Evolutionary conservation across 1,140 invertebrate species (phyloP), one percentile per base, ranked within the genome.

Genomic region (Scaptodrosophila lebanonensis): DNA sequence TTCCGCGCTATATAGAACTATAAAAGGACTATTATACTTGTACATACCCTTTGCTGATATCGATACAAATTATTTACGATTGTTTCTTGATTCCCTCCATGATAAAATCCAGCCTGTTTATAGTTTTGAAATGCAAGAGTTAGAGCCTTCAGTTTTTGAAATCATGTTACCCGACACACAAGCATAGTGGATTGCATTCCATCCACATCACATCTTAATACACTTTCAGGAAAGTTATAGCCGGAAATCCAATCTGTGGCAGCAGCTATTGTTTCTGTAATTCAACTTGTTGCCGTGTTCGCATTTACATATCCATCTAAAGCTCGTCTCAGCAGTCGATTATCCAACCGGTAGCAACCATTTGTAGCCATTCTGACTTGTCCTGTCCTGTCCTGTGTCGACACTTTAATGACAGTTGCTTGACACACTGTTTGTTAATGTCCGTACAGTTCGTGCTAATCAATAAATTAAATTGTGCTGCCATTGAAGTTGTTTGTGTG

Each of bases 381-480:
- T n/a, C 32, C 6, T n/a, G 8, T n/a, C 8, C 12, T 11, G 32
- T 4, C 13, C 71, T 47, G 71, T 56, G 71, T 66, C 70, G 71
- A 70, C 66, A 76, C 66, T 70, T 65, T 73, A 73, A 73, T 73
- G 70, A 73, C 69, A 73, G 51, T 73, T 67, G 54, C 59, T 73
- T 73, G 69, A 73, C 70, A 59, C 68, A 43, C 54, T 75, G 70
- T 75, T 76, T 66, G 63, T 58, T 67, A 76, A 76, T 43, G 56
- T 44, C 48, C 17, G 11, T 16, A 8, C 27, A 13, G 22, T 48
- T 44, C 48, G 30, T 77, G 73, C 52, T 71, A 76, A 76, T 76
- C 72, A 71, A 77, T 67, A 77, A 70, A 77, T 63, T 63, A 66
- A 48, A 61, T 49, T 58, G 44, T 50, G 45, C 16, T 35, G 16